phyloP scores from a whole-genome alignment of 2,113 vertebrate genomes.

The Noctilio leporinus region DNA sequence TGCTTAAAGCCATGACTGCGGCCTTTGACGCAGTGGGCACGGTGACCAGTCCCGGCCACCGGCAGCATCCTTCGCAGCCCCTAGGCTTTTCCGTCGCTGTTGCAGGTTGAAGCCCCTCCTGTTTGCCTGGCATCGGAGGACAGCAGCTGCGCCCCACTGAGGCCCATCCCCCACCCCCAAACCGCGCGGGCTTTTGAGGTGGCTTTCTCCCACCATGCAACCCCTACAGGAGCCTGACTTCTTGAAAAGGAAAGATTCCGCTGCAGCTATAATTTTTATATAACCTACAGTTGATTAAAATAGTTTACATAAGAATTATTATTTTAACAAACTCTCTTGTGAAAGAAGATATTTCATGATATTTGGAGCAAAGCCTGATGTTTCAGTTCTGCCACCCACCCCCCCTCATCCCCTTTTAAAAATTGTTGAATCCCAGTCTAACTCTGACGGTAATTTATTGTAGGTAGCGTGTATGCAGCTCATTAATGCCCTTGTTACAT shows the following conservation, averaged over 20 bases:
- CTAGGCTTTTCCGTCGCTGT: no score
- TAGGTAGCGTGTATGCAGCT: slow-evolving; percentile 99
- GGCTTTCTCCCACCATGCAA: no score
- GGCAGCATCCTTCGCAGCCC: no score
- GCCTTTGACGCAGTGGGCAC: no score
- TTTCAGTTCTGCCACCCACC: neutral
- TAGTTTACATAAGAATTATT: neutral
- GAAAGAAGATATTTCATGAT: neutral
- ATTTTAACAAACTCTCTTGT: neutral
- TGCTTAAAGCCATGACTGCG: no score
- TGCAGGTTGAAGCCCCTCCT: no score
- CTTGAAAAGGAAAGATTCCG: neutral
- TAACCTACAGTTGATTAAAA: neutral
- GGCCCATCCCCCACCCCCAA: no score
- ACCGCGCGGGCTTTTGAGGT: no score
- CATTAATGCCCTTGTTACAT: slow-evolving; percentile 98
- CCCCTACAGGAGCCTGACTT: neutral
- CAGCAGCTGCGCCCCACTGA: no score
- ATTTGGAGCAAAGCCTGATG: neutral
- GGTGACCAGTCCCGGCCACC: no score
- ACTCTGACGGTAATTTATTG: slow-evolving; percentile 70
- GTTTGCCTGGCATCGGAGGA: no score
- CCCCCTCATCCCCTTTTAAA: no score
- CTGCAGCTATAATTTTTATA: neutral
- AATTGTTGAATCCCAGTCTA: neutral